A percentile compares a stretch with the other conserved stretches of the same genome.
These are phyloP conservation scores for Zeugodacus cucurbitae DNA, from an alignment of 1,140 invertebrate genomes.

Conservation along the genomic window DNA sequence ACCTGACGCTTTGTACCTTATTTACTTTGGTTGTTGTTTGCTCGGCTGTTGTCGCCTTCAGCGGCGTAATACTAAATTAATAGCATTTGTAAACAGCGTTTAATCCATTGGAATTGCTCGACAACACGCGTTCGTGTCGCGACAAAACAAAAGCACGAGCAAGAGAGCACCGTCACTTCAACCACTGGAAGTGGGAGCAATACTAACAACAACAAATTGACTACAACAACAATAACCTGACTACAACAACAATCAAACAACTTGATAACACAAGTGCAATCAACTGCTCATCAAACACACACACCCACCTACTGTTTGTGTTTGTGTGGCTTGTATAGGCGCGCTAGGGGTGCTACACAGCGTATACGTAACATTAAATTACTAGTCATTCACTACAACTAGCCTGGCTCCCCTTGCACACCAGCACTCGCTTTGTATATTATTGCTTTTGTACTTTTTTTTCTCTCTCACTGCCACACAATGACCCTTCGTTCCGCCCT, in stretches of 20 bases:
- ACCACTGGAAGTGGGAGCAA: not conserved
- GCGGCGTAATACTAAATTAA: conserved; percentile 12
- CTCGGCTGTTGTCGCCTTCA: not conserved
- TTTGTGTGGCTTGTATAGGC: not conserved
- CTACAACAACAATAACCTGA: not conserved
- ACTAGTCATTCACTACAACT: not conserved
- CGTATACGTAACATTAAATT: conserved; percentile 15
- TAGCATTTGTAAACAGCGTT: conserved; percentile 43
- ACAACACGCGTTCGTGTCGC: conserved; percentile 25
- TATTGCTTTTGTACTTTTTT: not conserved
- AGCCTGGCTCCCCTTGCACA: not conserved
- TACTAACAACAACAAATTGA: not conserved
- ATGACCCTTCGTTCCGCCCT: not conserved
- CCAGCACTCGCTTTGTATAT: not conserved
- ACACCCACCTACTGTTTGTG: not conserved
- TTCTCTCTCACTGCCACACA: not conserved
- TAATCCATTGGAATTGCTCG: conserved; percentile 39
- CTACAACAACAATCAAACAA: not conserved
- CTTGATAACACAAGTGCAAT: not conserved
- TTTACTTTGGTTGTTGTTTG: not conserved
- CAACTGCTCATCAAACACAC: not conserved
- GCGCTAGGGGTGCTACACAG: not conserved
- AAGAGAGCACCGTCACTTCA: not conserved
- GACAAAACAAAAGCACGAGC: not conserved
- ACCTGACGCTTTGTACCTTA: not conserved